Base-by-base conservation (phyloP, 2,797 vertebrate genomes). In the Xenentodon cancila region DNA sequence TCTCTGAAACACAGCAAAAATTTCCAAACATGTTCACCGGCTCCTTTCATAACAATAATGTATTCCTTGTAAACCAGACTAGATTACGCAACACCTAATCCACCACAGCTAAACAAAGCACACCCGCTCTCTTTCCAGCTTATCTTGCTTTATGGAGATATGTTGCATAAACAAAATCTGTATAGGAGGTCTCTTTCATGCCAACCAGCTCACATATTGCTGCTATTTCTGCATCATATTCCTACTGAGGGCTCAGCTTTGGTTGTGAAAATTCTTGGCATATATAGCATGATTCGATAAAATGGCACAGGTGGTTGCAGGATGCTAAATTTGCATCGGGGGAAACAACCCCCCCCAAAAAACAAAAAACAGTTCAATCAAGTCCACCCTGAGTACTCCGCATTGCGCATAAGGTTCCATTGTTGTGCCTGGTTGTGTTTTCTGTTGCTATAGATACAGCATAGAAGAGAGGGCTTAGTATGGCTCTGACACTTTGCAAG, bases 341-440 rank as follows among this genome's bases (percentile, higher is more conserved):
- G 51, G 30, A 40, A n/a, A n/a, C n/a, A n/a, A n/a, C n/a, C n/a
- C n/a, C n/a, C n/a, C n/a, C n/a, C n/a, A n/a, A n/a, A 71, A 54
- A 58, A 68, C 62, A 64, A 19, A 66, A 57, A 59, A 49, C 30
- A 13, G 22, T 13, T 2, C 9, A 21, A 55, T 53, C 21, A 71
- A 32, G 53, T 57, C 45, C 1, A 64, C 56, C 45, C 49, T 0
- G 12, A 60, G 13, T 1, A 9, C 49, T 72, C 52, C 50, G 64
- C 51, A 71, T 71, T 59, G 32, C 75, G 75, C 67, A 9, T n/a
- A 30, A 59, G 59, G 68, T 34, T 43, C 59, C 62, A 87, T 88
- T 90, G 82, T 90, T 88, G 75, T 80, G 40, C 46, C 49, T 34
- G 46, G 56, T 16, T 85, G 84, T 91, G 84, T 85, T 80, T 79